Evolutionary conservation across 1,140 invertebrate species (phyloP).

Genomic region (Nilaparvata lugens): DNA sequence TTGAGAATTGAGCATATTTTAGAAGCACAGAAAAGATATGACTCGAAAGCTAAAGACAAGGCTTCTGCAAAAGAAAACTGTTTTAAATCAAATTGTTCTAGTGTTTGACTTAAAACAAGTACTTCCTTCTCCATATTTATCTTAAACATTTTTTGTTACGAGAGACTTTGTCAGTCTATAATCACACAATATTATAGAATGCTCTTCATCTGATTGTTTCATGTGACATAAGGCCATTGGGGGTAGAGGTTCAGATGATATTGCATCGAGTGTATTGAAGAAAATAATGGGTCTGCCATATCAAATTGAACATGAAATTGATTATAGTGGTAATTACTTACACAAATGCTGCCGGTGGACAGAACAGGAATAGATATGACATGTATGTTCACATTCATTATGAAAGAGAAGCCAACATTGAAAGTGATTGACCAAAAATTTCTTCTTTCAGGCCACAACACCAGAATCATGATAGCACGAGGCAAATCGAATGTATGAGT

Average conservation of each 20-base stretch:
- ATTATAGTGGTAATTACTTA: neutral
- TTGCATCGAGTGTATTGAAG: slow-evolving; percentile 1
- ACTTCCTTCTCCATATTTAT: neutral
- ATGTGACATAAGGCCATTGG: neutral
- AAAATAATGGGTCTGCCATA: neutral
- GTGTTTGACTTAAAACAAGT: neutral
- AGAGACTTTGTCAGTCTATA: slow-evolving; percentile 5
- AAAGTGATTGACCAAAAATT: no score
- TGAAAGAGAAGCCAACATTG: slow-evolving; percentile 6
- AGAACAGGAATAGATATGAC: neutral
- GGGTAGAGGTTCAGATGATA: slow-evolving; percentile 5
- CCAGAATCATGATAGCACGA: slow-evolving; percentile 2
- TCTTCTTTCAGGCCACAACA: slow-evolving; percentile 31
- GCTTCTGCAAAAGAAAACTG: no score
- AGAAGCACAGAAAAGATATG: no score
- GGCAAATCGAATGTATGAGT: neutral
- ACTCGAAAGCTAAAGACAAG: no score
- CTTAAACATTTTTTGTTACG: neutral
- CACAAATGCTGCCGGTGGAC: neutral
- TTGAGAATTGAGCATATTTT: no score
- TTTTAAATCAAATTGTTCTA: no score
- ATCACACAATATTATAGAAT: neutral
- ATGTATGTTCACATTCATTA: neutral
- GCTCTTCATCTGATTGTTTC: slow-evolving; percentile 2
- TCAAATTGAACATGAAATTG: neutral